Base-by-base conservation (phyloP, 2,113 vertebrate species). In the Bufo bufo region DNA sequence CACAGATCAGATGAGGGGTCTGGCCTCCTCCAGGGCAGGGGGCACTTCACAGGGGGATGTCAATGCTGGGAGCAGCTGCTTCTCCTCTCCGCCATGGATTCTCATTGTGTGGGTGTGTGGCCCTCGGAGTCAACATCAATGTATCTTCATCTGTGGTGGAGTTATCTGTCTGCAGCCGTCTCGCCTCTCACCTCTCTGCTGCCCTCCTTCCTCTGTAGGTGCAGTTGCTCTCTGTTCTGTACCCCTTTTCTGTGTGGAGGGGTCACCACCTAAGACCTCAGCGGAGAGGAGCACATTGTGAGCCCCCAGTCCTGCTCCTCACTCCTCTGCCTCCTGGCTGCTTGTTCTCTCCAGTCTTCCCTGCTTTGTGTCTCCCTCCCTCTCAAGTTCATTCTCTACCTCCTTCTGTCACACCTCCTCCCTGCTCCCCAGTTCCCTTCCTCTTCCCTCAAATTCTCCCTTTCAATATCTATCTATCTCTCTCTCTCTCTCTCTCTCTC, bases 381-480 rank as follows among this genome's bases (percentile, higher is more conserved):
- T 89, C 69, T 43, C 63, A 63, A 61, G 13, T 71, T 90, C 23
- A 59, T 71, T 74, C 33, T 90, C 43, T 85, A 74, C 69, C 86
- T 71, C 82, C 59, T 23, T 9, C 20, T n/a, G n/a, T 82, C 45
- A 88, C 65, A 72, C 45, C 78, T 65, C 82, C 86, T 72, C 56
- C 85, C 54, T 61, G 43, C 17, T 85, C 88, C 77, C 47, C 50
- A 79, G 54, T 77, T 63, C 71, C 47, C 33, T n/a, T 4, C 77
- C 33, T 77, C 69, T 50, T 59, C 19, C 47, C 8, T 23, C 20
- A 1, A 7, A 81, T 54, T 54, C 49, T 63, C 50, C 43, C 4
- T 79, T 86, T 23, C n/a, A 82, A 4, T 17, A 3, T 45, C 58
- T 49, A 82, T 50, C 59, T 50, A 82, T 49, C 59, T n/a, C 63